Conservation (phyloP, 1,140 invertebrate species). For the Mylabris phalerata region DNA sequence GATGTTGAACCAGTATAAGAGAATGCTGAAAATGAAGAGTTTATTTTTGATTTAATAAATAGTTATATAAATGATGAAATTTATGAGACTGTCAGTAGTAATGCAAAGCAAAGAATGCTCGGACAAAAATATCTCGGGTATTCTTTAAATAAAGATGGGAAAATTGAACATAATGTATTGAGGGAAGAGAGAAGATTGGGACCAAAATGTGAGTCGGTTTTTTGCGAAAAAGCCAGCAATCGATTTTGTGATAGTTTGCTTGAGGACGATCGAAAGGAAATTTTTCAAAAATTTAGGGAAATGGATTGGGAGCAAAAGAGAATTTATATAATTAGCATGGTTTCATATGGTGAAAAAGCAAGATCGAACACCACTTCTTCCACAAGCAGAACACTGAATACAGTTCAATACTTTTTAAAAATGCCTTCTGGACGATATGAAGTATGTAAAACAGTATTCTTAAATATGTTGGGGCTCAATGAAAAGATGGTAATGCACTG, state of each 20-base stretch:
- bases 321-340: not conserved
- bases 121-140: not conserved
- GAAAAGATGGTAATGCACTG: not conserved
- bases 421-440: not conserved
- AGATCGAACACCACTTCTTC: not conserved
- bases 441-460: not conserved
- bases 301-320: constrained; percentile 1
- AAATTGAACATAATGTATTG: not conserved
- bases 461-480: not conserved
- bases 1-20: too few species aligned
- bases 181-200: not conserved
- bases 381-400: not conserved
- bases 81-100: not conserved
- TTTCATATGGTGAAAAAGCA: too few species aligned
- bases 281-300: constrained; percentile 1
- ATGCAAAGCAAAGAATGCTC: not conserved
- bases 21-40: too few species aligned
- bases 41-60: too few species aligned
- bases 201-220: not conserved
- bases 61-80: not conserved
- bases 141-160: not conserved
- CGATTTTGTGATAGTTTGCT: not conserved
- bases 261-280: not conserved
- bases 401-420: not conserved
- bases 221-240: not conserved